Evolutionary conservation across 2,888 invertebrate genomes (phyloP).

Genomic region (Hemistola chrysoprasaria): DNA sequence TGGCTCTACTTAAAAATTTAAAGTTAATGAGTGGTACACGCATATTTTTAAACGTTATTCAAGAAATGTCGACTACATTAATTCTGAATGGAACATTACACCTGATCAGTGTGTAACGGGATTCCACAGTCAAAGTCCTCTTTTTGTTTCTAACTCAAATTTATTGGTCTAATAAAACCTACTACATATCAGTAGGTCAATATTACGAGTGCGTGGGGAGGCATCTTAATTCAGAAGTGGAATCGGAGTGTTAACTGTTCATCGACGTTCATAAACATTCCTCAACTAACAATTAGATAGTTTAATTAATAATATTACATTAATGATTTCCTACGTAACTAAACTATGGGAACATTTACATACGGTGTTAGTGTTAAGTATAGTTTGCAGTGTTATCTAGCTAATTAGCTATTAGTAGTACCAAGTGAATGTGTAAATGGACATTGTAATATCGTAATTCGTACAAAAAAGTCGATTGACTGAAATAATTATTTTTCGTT

Average conservation of each 20-base stretch:
- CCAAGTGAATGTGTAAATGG: too few species aligned
- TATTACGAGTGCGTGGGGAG: slow-evolving; percentile 33
- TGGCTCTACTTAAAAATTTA: not conserved
- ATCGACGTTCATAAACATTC: slow-evolving; percentile 15
- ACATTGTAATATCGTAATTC: too few species aligned
- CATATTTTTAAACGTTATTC: not conserved
- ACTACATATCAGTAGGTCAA: slow-evolving; percentile 36
- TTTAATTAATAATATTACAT: not conserved
- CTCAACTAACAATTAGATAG: not conserved
- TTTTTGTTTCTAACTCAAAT: slow-evolving; percentile 46
- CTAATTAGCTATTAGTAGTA: too few species aligned
- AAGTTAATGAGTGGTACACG: too few species aligned
- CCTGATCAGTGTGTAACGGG: slow-evolving; percentile 51
- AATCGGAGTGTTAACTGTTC: slow-evolving; percentile 25
- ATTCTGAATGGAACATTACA: slow-evolving; percentile 33
- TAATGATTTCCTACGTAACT: too few species aligned
- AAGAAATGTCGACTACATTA: not conserved
- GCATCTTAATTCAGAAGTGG: slow-evolving; percentile 31
- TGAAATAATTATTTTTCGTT: too few species aligned
- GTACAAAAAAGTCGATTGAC: too few species aligned
- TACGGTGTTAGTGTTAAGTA: too few species aligned
- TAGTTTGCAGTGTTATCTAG: too few species aligned
- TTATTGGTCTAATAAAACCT: slow-evolving; percentile 44
- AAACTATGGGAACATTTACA: too few species aligned
- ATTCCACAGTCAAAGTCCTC: slow-evolving; percentile 37